Evolutionary conservation across 53 echinoderm and acorn worm species (phyloP), one percentile per base, ranked within the genome.

Genomic region (Hippasteria phrygiana): DNA sequence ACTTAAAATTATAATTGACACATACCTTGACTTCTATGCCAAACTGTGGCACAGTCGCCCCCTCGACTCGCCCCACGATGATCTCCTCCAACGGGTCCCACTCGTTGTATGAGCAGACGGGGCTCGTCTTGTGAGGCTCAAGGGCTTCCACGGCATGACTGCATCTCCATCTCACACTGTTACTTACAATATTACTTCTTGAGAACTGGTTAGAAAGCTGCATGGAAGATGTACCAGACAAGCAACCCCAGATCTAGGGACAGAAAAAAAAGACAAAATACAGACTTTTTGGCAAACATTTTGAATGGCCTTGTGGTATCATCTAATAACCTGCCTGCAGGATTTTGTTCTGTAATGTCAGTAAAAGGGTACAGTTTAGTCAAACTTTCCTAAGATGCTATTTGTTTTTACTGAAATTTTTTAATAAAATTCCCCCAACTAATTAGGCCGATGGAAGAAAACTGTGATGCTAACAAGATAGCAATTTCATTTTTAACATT

Each of bases 51-150:
- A 97, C 89, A 17, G 88, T 92, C 17, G 97, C 97, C 42, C 95
- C 95, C 43, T 97, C 97, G n/a, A 95, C 95, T 12, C 95, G 90
- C 3, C 97, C 97, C 9, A 97, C 97, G 48, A 96, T 97, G 47
- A 97, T 87, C 74, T 97, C 97, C 43, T 97, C 94, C 82, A 97
- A 77, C 1, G 96, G 95, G 66, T 97, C 97, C 97, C 97, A 97
- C 63, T 97, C 97, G 35, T 97, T 97, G 90, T 92, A 80, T 1
- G 97, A 97, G 81, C 93, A 92, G 2, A 97, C 97, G n/a, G 97
- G 97, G 56, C 94, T 90, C 16, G 41, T 34, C 34, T 77, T 55
- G n/a, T 87, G n/a, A n/a, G n/a, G 41, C 71, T 67, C 73, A 12
- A 24, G 42, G 6, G 43, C 55, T 24, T 89, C 45, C 33, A 62